phyloP scores from a whole-genome alignment of 2,888 invertebrate species.

The Stenodema calcarata region DNA sequence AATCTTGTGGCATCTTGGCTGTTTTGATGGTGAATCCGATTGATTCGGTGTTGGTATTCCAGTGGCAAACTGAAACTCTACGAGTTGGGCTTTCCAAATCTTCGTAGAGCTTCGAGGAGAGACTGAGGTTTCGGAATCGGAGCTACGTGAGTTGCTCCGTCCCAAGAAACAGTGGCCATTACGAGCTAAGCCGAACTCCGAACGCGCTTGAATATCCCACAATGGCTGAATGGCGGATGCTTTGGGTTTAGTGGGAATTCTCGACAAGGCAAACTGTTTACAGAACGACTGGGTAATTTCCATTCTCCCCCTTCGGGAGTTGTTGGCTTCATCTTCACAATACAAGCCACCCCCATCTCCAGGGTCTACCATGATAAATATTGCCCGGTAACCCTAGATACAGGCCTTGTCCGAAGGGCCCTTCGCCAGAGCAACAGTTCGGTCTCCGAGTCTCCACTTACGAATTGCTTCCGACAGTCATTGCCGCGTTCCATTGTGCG shows the following conservation, averaged over 20 bases:
- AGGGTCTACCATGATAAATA: not conserved
- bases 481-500: not conserved
- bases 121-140: not conserved
- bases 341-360: not conserved
- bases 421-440: not conserved
- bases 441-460: not conserved
- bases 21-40: too few relatives aligned
- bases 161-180: not conserved
- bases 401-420: not conserved
- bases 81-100: not conserved
- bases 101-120: not conserved
- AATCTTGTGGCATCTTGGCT: too few relatives aligned
- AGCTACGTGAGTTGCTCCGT: not conserved
- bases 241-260: not conserved
- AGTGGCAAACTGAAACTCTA: not conserved
- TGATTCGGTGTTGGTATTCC: not conserved
- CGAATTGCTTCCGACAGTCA: not conserved
- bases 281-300: constrained; percentile 24
- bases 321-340: not conserved
- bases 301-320: not conserved
- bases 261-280: constrained; percentile 10
- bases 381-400: not conserved
- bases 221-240: not conserved
- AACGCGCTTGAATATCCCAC: not conserved
- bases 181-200: not conserved